Evolutionary conservation across 1,140 invertebrate genomes (phyloP).

Genomic region (Drosophila tani): DNA sequence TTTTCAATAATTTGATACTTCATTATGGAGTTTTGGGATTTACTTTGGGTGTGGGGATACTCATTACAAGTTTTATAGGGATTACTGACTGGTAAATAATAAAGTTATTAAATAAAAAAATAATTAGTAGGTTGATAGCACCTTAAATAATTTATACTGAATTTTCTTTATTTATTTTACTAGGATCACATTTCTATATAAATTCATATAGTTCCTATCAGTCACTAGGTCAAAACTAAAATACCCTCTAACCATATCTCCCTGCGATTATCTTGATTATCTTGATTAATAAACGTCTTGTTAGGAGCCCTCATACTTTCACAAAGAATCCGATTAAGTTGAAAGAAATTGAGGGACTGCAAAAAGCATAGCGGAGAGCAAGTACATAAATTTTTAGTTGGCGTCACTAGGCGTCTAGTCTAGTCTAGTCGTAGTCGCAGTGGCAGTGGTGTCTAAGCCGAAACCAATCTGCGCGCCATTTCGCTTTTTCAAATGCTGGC

Average conservation of each 20-base stretch:
- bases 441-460: conserved; percentile 74
- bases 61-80: too few relatives aligned
- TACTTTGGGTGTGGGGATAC: background rate
- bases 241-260: background rate
- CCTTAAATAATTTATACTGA: too few relatives aligned
- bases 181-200: background rate
- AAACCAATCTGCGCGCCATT: conserved; percentile 79
- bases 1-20: background rate
- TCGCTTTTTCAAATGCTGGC: conserved; percentile 73
- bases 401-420: conserved; percentile 77
- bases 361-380: conserved; percentile 56
- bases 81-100: background rate
- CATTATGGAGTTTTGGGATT: conserved; percentile 1
- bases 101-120: too few relatives aligned
- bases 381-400: conserved; percentile 75
- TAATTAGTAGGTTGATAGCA: too few relatives aligned
- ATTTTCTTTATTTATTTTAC: background rate
- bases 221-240: background rate
- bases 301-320: background rate
- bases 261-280: conserved; percentile 19
- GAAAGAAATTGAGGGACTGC: conserved; percentile 54
- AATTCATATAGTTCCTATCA: background rate
- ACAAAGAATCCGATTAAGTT: conserved; percentile 36
- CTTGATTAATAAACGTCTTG: conserved; percentile 25
- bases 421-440: conserved; percentile 52